These are phyloP conservation scores for Mohoua ochrocephala DNA, from an alignment of 2,113 vertebrate species.

Conservation along the genomic window DNA sequence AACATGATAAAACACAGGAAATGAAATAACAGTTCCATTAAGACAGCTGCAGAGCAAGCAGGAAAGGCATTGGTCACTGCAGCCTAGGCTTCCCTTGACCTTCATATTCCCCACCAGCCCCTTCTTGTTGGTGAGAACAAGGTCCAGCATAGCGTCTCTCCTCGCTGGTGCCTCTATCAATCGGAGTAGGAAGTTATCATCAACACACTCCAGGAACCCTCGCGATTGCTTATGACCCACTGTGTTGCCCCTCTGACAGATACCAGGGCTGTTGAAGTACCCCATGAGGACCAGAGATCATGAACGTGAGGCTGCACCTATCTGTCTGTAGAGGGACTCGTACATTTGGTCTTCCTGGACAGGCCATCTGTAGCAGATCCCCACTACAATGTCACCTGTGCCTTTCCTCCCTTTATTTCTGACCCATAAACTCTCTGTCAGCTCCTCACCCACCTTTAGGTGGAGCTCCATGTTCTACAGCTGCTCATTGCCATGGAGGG, in stretches of 20 bases:
- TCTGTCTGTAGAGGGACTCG: rapidly evolving
- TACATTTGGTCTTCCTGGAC: not conserved
- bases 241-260: not conserved
- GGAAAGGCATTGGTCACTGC: not conserved
- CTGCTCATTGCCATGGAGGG: not conserved
- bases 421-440: not conserved
- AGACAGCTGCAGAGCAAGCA: not conserved
- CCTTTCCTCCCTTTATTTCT: not conserved
- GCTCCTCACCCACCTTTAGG: not conserved
- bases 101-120: not conserved
- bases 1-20: not conserved
- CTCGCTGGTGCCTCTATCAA: not conserved
- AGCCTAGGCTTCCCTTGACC: not conserved
- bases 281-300: not conserved
- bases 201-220: not conserved
- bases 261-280: not conserved
- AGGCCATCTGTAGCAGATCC: not conserved
- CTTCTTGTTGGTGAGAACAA: not conserved
- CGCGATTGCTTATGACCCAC: not conserved
- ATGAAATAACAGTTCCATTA: not conserved
- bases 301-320: not conserved
- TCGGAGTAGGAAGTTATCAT: not conserved
- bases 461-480: not conserved
- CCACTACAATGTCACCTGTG: not conserved
- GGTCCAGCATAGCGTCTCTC: not conserved